Conservation (phyloP, 2,113 vertebrate genomes). For the Chlorodrepanis virens region DNA sequence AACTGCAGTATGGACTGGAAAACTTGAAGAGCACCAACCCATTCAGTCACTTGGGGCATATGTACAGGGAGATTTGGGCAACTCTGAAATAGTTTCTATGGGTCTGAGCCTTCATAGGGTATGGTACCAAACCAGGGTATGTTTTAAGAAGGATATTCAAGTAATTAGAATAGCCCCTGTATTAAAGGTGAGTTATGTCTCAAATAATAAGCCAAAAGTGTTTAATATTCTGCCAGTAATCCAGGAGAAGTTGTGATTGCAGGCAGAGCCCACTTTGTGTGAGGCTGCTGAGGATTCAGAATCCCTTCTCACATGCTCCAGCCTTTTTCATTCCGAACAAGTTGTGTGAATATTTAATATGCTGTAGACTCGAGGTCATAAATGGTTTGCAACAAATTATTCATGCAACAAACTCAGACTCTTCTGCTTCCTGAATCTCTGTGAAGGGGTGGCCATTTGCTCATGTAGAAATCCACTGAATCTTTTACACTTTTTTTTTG, state of each 20-base stretch:
- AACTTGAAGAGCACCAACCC: not conserved
- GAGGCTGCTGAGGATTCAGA: not conserved
- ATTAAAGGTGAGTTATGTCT: not conserved
- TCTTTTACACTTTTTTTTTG: not conserved
- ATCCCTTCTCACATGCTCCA: not conserved
- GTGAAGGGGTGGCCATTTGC: not conserved
- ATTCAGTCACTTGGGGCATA: not conserved
- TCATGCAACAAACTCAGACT: not conserved
- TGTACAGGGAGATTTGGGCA: not conserved
- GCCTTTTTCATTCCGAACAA: not conserved
- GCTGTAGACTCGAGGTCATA: not conserved
- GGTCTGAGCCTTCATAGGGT: not conserved
- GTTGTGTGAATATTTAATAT: conserved; percentile 14
- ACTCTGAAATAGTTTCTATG: not conserved
- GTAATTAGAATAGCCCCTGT: not conserved
- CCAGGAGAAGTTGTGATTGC: not conserved
- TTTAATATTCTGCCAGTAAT: not conserved
- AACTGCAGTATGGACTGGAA: not conserved
- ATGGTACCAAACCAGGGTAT: not conserved
- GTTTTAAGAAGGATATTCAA: not conserved
- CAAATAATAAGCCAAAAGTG: not conserved
- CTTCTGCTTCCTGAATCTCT: not conserved
- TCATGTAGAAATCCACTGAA: not conserved
- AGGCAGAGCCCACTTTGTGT: not conserved
- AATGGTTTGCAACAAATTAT: conserved; percentile 2